phyloP scores from a whole-genome alignment of 2,888 invertebrate species.

The Aspidiotus rigidus region DNA sequence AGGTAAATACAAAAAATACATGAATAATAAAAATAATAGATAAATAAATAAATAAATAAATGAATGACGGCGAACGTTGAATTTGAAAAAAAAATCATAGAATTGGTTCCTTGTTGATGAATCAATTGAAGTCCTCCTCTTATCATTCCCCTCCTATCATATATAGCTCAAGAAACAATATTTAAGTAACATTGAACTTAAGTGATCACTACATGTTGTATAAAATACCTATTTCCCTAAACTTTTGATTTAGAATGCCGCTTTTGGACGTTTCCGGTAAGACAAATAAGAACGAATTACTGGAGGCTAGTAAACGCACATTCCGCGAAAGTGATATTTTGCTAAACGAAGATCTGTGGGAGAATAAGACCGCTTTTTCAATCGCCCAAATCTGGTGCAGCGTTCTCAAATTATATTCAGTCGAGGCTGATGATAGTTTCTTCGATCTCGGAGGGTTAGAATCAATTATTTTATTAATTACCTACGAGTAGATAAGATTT shows the following conservation, averaged over 20 bases:
- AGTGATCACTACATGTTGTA: too few species aligned
- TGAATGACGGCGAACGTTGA: too few species aligned
- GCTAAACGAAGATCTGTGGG: constrained; percentile 36
- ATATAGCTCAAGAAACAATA: too few species aligned
- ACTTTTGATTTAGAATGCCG: constrained; percentile 37
- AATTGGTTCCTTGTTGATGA: too few species aligned
- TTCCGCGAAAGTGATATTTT: constrained; percentile 34
- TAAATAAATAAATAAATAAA: too few species aligned
- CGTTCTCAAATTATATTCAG: constrained; percentile 36
- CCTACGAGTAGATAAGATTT: too few species aligned
- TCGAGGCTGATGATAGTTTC: constrained; percentile 40
- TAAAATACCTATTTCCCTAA: too few species aligned
- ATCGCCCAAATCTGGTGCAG: constrained; percentile 38
- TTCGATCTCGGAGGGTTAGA: constrained; percentile 40
- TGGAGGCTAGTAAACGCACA: constrained; percentile 31
- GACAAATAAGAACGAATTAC: constrained; percentile 38
- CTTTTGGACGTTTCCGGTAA: constrained; percentile 39
- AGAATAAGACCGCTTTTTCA: constrained; percentile 36
- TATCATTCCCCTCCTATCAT: too few species aligned
- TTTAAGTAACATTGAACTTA: neutral
- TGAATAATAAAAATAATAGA: too few species aligned
- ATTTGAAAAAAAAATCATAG: too few species aligned
- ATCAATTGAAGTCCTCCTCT: too few species aligned
- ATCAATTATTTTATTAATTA: constrained; percentile 8
- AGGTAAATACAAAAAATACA: too few species aligned